These are phyloP conservation scores for Tachina grossa DNA, from an alignment of 2,888 invertebrate genomes.

Conservation along the genomic window DNA sequence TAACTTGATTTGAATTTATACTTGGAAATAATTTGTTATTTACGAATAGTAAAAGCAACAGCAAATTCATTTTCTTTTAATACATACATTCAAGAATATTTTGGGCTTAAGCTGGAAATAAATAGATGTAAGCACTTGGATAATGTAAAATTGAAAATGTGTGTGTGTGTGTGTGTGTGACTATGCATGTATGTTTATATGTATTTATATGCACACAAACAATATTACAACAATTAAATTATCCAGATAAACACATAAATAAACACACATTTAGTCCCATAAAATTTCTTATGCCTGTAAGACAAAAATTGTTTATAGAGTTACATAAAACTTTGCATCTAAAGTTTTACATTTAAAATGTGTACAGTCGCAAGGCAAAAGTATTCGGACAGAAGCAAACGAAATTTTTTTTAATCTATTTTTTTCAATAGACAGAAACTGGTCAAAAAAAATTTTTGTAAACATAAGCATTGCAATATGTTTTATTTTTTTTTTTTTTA, in stretches of 20 bases:
- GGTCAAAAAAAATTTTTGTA: neutral
- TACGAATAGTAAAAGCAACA: neutral
- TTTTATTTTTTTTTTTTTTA: neutral
- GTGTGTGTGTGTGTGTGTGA: too few relatives aligned
- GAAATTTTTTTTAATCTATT: neutral
- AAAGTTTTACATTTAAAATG: neutral
- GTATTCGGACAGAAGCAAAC: neutral
- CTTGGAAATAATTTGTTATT: neutral
- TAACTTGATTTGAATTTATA: neutral
- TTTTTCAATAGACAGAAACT: neutral
- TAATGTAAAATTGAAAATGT: neutral
- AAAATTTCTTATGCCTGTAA: conserved; percentile 5
- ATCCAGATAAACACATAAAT: neutral
- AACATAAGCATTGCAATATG: neutral
- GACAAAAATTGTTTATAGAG: neutral
- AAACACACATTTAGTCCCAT: neutral
- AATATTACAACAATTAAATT: conserved; percentile 27
- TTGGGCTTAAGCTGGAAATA: neutral
- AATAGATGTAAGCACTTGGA: neutral
- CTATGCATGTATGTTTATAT: too few relatives aligned
- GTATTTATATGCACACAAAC: neutral
- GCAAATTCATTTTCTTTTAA: neutral
- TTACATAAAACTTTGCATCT: neutral
- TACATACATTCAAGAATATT: neutral
- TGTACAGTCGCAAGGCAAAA: neutral